Evolutionary conservation across 2,113 vertebrate species (phyloP), one percentile per base, ranked within the genome.

Genomic region (Aspiorhynchus laticeps): DNA sequence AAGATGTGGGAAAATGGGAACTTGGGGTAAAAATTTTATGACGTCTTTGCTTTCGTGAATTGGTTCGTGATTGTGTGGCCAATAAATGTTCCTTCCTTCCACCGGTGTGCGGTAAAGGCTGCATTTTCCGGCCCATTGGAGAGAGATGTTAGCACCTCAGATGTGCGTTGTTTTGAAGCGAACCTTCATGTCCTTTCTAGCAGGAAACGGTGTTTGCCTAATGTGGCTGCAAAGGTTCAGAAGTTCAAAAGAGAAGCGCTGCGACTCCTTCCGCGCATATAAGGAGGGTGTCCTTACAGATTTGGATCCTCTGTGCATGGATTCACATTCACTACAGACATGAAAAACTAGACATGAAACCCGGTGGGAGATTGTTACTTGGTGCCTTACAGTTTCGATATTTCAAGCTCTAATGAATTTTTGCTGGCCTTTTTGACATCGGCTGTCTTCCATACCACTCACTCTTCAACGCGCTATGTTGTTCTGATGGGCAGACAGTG

Each of bases 151-250:
- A 65, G 83, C 84, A 86, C 84, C 83, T 74, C 41, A n/a, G 38
- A 74, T 86, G 38, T 43, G 61, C 36, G 15, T 75, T 89, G 79
- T 78, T 89, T 87, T 65, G 88, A 69, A 78, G 84, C 65, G 43
- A 71, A 21, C 53, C 48, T 86, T 87, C 36, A 46, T 88, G 80
- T 84, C 74, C 56, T 43, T n/a, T 74, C 59, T 80, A 28, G 19
- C 56, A 80, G 77, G 84, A 76, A 67, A 80, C 48, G 33, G 36
- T 17, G 59, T 69, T 89, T 82, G 69, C 67, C 80, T 87, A 87
- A 88, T 84, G 75, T 86, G 65, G 63, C 38, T 74, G 56, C 24
- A 75, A 67, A 88, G 79, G 80, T 89, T 88, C 84, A 88, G 36
- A 51, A 86, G 88, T 89, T 84, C 73, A 83, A 46, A 73, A 73